Evolutionary conservation across 2,113 vertebrate species (phyloP).

Genomic region (Grus americana): DNA sequence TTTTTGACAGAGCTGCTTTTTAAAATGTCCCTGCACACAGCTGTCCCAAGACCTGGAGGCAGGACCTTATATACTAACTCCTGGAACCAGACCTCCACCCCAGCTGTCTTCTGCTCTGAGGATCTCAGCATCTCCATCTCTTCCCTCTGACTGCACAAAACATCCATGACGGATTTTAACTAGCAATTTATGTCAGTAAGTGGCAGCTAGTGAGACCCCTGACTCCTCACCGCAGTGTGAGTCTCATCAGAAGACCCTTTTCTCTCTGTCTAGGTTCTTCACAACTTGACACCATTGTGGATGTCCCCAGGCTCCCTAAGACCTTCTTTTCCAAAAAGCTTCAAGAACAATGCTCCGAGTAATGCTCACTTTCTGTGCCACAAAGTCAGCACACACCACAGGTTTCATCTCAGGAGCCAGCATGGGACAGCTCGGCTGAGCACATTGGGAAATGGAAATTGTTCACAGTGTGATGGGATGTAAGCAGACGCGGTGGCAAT

Average conservation of each 20-base stretch:
- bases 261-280: not conserved
- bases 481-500: accelerated
- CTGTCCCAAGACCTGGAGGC: not conserved
- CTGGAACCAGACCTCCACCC: not conserved
- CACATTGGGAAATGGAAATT: accelerated
- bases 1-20: not conserved
- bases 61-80: not conserved
- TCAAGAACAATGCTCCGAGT: not conserved
- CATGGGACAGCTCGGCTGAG: accelerated
- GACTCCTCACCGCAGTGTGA: not conserved
- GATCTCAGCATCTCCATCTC: not conserved
- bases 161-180: not conserved
- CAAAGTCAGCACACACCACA: accelerated
- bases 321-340: not conserved
- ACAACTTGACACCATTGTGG: not conserved
- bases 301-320: not conserved
- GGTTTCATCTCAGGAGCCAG: not conserved
- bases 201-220: not conserved
- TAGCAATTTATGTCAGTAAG: not conserved
- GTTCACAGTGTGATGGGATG: not conserved
- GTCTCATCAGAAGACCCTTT: not conserved
- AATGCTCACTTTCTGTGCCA: not conserved
- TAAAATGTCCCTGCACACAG: not conserved
- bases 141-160: not conserved
- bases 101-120: not conserved